Conservation (phyloP, 1,140 invertebrate species). For the Saccostrea glomerata region DNA sequence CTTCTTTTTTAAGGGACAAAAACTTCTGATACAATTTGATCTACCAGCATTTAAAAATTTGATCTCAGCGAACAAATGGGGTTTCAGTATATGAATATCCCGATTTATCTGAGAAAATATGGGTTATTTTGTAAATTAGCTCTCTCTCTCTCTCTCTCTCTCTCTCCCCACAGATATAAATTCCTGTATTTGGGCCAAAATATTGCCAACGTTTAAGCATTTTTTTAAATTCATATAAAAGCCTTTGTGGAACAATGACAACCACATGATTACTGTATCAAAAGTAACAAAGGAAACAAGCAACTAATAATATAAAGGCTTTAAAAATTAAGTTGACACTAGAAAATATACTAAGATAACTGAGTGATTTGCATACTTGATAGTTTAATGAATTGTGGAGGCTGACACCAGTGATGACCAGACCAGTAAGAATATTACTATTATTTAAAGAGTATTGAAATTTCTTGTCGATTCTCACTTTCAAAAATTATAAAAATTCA, state of each 20-base stretch:
- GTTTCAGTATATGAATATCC: too few species aligned
- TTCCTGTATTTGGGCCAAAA: neutral
- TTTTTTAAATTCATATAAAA: neutral
- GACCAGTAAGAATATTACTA: conserved; percentile 75
- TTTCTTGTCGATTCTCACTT: conserved; percentile 37
- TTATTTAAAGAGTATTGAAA: too few species aligned
- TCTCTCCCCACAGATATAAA: neutral
- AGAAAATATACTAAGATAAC: too few species aligned
- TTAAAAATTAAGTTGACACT: too few species aligned
- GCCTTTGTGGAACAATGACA: too few species aligned
- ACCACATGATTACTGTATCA: too few species aligned
- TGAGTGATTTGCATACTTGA: neutral
- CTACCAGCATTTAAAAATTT: too few species aligned
- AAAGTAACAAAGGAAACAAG: too few species aligned
- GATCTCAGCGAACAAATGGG: too few species aligned
- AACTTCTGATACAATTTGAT: neutral
- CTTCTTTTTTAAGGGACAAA: neutral
- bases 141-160: conserved; percentile 2
- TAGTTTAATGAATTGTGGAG: conserved; percentile 71
- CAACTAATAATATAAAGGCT: too few species aligned
- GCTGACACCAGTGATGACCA: conserved; percentile 84
- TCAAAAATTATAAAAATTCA: neutral
- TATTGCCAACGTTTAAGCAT: neutral
- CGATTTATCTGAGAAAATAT: neutral
- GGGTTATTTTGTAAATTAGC: neutral